These are phyloP conservation scores for Synaphobranchus kaupii DNA, from an alignment of 2,797 vertebrate species.

Conservation along the genomic window DNA sequence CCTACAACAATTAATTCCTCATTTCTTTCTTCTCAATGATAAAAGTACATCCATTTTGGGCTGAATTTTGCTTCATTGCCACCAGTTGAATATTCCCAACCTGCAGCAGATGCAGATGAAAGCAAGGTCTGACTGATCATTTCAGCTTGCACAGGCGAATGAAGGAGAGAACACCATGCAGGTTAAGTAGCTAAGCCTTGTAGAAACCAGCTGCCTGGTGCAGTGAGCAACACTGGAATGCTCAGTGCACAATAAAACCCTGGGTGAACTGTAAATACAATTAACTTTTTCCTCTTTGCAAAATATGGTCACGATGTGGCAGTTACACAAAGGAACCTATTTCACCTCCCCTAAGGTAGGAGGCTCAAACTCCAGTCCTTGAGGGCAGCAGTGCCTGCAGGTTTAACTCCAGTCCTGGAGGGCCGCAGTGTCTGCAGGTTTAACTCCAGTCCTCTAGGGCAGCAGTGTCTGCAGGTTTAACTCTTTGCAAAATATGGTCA, in stretches of 20 bases:
- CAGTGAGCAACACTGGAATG: neutral
- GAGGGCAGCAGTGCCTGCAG: too few species aligned
- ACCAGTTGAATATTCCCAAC: too few species aligned
- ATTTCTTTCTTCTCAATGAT: neutral
- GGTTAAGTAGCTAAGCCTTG: neutral
- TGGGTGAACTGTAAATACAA: neutral
- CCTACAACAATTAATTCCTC: too few species aligned
- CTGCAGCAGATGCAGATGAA: neutral
- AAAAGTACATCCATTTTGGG: neutral
- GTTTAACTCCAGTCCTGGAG: neutral
- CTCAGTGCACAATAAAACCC: neutral
- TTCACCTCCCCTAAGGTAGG: too few species aligned
- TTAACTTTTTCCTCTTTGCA: neutral
- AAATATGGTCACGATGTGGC: neutral
- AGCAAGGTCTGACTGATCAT: neutral
- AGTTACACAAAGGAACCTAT: neutral
- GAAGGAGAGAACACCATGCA: neutral
- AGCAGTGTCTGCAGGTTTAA: neutral
- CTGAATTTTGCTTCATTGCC: too few species aligned
- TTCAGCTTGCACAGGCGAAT: neutral
- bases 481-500: too few species aligned
- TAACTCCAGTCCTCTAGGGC: neutral
- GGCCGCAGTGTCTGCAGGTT: neutral
- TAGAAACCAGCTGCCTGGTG: neutral
- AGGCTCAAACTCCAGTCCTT: too few species aligned